Percentiles rank a stretch among this genome's conserved stretches.
Conservation (phyloP, 2,113 vertebrate genomes). For the Tetrax tetrax region DNA sequence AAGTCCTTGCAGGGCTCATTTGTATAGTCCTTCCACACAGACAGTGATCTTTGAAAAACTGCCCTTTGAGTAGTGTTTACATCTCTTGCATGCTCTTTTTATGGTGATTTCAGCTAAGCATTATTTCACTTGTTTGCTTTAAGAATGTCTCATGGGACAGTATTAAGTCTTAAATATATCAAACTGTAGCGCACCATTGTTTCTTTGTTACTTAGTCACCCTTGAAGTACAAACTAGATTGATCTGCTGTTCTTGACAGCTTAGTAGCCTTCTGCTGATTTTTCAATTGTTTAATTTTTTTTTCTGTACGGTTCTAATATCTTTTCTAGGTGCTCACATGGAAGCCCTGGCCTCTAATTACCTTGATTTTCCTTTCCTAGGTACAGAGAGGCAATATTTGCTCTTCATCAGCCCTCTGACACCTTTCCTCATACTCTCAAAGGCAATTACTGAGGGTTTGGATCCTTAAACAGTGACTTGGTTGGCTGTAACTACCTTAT, state of each 20-base stretch:
- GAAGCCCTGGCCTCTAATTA: background rate
- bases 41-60: background rate
- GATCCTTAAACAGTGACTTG: background rate
- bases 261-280: background rate
- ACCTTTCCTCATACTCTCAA: background rate
- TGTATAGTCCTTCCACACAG: background rate
- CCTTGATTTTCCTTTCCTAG: background rate
- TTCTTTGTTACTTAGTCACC: background rate
- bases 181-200: background rate
- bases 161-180: background rate
- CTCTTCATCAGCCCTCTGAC: background rate
- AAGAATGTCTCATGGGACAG: background rate
- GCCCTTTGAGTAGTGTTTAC: background rate
- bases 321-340: fast-evolving
- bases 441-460: background rate
- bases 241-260: background rate
- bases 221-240: background rate
- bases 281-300: background rate
- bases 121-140: background rate
- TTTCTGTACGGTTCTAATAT: background rate
- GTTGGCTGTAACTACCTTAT: background rate
- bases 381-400: background rate
- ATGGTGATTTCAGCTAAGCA: background rate
- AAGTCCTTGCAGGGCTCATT: background rate
- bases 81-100: background rate